phyloP scores from a whole-genome alignment of 64 coral and sea anemone species.

The Acropora tenuis region DNA sequence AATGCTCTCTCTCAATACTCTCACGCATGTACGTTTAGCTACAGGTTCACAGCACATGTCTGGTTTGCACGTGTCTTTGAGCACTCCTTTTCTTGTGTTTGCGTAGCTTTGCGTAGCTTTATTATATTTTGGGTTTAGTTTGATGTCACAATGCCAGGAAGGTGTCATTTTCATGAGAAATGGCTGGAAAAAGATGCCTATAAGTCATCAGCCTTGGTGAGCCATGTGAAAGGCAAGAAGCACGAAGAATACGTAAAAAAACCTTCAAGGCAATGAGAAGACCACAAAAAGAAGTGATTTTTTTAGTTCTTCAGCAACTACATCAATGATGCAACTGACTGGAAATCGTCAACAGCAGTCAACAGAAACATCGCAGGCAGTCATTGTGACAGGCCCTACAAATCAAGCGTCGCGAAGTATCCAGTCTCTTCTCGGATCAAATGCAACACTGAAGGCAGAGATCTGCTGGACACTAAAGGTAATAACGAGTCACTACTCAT shows the following conservation, averaged over 20 bases:
- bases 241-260: slow-evolving; percentile 34
- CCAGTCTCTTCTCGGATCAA: slow-evolving; percentile 25
- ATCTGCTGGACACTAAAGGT: not conserved
- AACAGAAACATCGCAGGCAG: not conserved
- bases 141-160: not conserved
- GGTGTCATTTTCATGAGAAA: not conserved
- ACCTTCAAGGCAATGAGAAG: slow-evolving; percentile 26
- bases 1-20: not conserved
- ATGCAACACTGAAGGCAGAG: slow-evolving; percentile 4
- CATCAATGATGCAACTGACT: slow-evolving; percentile 10
- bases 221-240: slow-evolving; percentile 48
- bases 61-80: not conserved
- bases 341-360: not conserved
- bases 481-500: slow-evolving; percentile 22
- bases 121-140: not conserved
- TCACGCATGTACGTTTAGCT: slow-evolving; percentile 10
- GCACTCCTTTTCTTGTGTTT: not conserved
- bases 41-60: not conserved
- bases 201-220: slow-evolving; percentile 31
- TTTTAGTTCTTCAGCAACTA: slow-evolving; percentile 30
- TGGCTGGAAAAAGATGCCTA: slow-evolving; percentile 22
- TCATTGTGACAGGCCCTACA: not conserved
- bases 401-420: slow-evolving; percentile 56
- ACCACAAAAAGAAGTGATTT: slow-evolving; percentile 38
- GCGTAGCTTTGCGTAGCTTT: not conserved